Evolutionary conservation across 2,888 invertebrate genomes (phyloP).

Genomic region (Caenorhabditis angaria): DNA sequence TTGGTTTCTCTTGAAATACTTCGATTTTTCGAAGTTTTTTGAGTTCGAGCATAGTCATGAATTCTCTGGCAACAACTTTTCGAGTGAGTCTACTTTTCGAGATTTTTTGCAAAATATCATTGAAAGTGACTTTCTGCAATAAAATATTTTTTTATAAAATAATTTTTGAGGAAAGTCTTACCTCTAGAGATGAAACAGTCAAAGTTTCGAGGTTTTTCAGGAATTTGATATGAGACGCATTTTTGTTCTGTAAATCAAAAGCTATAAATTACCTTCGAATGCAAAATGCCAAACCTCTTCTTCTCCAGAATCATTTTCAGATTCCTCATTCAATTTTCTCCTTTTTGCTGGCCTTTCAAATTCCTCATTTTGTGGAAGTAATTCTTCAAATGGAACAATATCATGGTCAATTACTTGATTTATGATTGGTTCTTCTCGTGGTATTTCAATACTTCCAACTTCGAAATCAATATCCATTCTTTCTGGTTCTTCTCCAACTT

Average conservation of each 20-base stretch:
- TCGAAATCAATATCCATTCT: background rate
- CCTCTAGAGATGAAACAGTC: background rate
- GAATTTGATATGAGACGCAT: background rate
- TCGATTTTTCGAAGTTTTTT: slow-evolving; percentile 7
- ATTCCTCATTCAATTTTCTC: background rate
- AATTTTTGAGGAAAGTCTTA: background rate
- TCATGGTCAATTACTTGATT: background rate
- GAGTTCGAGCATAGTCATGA: slow-evolving; percentile 11
- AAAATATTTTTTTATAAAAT: background rate
- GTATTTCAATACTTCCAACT: background rate
- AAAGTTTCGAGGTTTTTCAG: background rate
- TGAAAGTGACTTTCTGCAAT: background rate
- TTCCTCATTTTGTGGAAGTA: background rate
- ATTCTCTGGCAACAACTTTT: slow-evolving; percentile 13
- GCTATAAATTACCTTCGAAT: too few species aligned
- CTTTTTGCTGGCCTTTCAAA: background rate
- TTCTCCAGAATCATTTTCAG: too few species aligned
- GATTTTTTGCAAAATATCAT: background rate
- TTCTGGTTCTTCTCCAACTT: background rate
- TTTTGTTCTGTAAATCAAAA: background rate
- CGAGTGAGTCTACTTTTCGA: background rate
- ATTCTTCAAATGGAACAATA: background rate
- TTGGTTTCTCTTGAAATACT: slow-evolving; percentile 8
- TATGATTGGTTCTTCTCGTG: too few species aligned
- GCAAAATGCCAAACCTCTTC: too few species aligned